Percentiles rank a stretch among this genome's conserved stretches.
Conservation (phyloP, 2,113 vertebrate species). For the Gnathonemus longibarbis region DNA sequence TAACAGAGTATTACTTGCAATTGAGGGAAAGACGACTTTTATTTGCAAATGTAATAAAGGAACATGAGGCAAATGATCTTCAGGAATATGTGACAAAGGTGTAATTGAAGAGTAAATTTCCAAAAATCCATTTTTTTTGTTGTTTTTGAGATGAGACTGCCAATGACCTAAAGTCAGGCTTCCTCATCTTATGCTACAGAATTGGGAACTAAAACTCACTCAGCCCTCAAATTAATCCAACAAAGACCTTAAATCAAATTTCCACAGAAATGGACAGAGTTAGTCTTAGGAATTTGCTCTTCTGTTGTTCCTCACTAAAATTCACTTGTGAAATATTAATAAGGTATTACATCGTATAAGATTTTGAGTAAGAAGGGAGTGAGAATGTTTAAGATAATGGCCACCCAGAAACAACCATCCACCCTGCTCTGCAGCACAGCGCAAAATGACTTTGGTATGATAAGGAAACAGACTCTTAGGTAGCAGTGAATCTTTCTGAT, state of each 20-base stretch:
- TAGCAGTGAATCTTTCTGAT: neutral
- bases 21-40: neutral
- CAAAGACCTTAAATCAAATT: neutral
- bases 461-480: neutral
- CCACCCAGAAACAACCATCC: neutral
- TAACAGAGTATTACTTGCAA: neutral
- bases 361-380: neutral
- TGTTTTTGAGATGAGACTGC: neutral
- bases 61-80: neutral
- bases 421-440: neutral
- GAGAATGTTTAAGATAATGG: neutral
- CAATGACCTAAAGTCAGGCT: neutral
- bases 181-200: neutral
- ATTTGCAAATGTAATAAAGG: neutral
- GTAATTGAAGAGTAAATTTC: neutral
- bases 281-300: neutral
- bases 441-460: neutral
- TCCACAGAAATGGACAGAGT: neutral
- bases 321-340: neutral
- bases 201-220: neutral
- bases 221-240: neutral
- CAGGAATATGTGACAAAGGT: neutral
- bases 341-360: neutral
- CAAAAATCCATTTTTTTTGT: neutral
- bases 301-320: neutral